Evolutionary conservation across 2,113 vertebrate species (phyloP), one percentile per base, ranked within the genome.

Genomic region (Dipodomys spectabilis): DNA sequence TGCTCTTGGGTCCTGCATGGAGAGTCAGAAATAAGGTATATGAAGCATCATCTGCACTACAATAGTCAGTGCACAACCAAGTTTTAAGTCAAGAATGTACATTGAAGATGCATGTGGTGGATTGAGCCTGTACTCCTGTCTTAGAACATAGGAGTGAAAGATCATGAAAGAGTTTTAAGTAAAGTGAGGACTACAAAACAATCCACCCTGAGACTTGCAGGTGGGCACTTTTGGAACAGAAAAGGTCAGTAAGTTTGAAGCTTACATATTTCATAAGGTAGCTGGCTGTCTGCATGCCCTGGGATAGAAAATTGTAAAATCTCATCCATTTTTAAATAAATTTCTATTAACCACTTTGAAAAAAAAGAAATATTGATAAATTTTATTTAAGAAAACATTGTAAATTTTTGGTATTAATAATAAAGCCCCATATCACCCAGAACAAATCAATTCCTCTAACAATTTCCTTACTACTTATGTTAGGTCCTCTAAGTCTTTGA

Each of bases 11-110:
- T n/a, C 28, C 81, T 49, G 22, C 20, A 9, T 72, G 82, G 45
- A 74, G n/a, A 60, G 1, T 22, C 27, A 27, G 22, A 39, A 22
- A 65, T 28, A 88, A 94, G 95, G 95, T 96, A 28, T 81, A 81
- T 69, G 90, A 90, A 6, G 15, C 32, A 32, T 68, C 23, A 2
- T 1, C 1, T 30, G 53, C 15, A 13, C 15, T 57, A 57, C 12
- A 13, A 4, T 13, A 44, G 53, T 6, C 6, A 18, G 35, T 4
- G 6, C 35, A 25, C 10, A 22, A 1, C 10, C 32, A 25, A 32
- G 6, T 49, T 62, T 4, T 8, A 30, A 10, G 2, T 5, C 45
- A 53, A 84, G 35, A 44, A 45, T 45, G 13, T 65, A 22, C 7
- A 39, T 19, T 2, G 25, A 67, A 67, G 23, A 10, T 28, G 18